Evolutionary conservation across 2,888 invertebrate genomes (phyloP).

Genomic region (Cacoxenus indagator): DNA sequence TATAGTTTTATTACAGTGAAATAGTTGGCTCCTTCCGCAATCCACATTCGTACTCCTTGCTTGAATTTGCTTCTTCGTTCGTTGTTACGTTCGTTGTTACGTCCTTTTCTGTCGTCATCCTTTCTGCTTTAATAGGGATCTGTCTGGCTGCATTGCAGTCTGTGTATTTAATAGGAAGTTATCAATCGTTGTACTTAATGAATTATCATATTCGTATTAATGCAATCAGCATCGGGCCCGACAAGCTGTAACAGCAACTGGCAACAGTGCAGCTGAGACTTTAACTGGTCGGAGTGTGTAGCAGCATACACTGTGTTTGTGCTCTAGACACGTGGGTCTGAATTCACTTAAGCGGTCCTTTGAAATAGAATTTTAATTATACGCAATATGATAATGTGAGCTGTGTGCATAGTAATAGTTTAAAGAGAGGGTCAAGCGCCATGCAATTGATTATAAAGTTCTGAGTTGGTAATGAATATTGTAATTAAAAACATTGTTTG

Average conservation of each 20-base stretch:
- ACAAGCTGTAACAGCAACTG: neutral
- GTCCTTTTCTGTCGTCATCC: too few relatives aligned
- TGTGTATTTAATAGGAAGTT: slow-evolving; percentile 56
- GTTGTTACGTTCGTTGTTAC: too few relatives aligned
- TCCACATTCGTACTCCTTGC: too few relatives aligned
- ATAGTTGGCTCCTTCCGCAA: too few relatives aligned
- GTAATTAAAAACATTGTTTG: too few relatives aligned
- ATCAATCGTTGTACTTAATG: slow-evolving; percentile 46
- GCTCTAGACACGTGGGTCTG: neutral
- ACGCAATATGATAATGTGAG: neutral
- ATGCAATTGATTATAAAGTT: too few relatives aligned
- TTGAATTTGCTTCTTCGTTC: too few relatives aligned
- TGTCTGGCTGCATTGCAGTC: slow-evolving; percentile 8
- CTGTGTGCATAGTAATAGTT: neutral
- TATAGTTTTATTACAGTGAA: too few relatives aligned
- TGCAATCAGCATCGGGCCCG: neutral
- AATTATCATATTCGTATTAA: slow-evolving; percentile 34
- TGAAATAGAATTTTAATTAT: neutral
- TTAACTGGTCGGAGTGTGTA: neutral
- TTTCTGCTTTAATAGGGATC: too few relatives aligned
- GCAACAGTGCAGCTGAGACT: neutral
- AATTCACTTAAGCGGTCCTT: neutral
- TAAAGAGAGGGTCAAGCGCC: too few relatives aligned
- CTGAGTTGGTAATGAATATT: too few relatives aligned
- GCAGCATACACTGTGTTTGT: neutral